Evolutionary conservation across 2,888 invertebrate species (phyloP).

Genomic region (Aphidoletes aphidimyza): DNA sequence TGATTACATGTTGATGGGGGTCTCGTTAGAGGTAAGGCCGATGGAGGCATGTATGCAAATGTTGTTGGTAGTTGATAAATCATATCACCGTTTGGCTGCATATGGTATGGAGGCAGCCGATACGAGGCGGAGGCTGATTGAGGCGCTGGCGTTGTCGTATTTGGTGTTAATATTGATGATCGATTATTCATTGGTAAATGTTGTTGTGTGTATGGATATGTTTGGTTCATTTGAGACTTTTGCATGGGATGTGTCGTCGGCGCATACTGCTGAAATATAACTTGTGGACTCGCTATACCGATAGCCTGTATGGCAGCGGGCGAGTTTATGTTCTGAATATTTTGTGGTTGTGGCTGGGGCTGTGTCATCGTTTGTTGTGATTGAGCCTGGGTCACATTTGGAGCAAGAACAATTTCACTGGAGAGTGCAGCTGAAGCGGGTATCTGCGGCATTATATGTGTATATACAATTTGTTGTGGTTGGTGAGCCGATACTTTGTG

Average conservation of each 20-base stretch:
- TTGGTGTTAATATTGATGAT: slow-evolving; percentile 62
- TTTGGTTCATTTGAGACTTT: slow-evolving; percentile 60
- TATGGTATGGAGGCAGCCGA: slow-evolving; percentile 63
- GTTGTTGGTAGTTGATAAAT: slow-evolving; percentile 66
- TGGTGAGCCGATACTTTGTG: slow-evolving; percentile 26
- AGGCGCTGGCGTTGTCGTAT: slow-evolving; percentile 62
- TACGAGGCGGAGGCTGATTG: background rate
- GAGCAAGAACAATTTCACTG: background rate
- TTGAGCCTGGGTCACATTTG: background rate
- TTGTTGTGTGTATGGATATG: slow-evolving; percentile 64
- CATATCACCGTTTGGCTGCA: slow-evolving; percentile 69
- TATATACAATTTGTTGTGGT: background rate
- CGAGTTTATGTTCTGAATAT: slow-evolving; percentile 52
- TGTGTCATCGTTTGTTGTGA: slow-evolving; percentile 10
- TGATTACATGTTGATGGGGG: slow-evolving; percentile 62
- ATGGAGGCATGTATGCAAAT: slow-evolving; percentile 58
- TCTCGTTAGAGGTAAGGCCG: slow-evolving; percentile 59
- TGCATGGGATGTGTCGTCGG: slow-evolving; percentile 51
- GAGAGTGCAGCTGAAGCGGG: background rate
- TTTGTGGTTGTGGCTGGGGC: background rate
- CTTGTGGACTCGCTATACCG: slow-evolving; percentile 33
- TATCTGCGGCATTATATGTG: slow-evolving; percentile 34
- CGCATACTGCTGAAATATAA: slow-evolving; percentile 55
- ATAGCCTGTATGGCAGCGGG: slow-evolving; percentile 53
- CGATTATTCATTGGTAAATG: slow-evolving; percentile 61